Percentiles rank a stretch among this genome's conserved stretches.
These are phyloP conservation scores for Phalanger gymnotis DNA, from an alignment of 2,797 vertebrate species.

Conservation along the genomic window DNA sequence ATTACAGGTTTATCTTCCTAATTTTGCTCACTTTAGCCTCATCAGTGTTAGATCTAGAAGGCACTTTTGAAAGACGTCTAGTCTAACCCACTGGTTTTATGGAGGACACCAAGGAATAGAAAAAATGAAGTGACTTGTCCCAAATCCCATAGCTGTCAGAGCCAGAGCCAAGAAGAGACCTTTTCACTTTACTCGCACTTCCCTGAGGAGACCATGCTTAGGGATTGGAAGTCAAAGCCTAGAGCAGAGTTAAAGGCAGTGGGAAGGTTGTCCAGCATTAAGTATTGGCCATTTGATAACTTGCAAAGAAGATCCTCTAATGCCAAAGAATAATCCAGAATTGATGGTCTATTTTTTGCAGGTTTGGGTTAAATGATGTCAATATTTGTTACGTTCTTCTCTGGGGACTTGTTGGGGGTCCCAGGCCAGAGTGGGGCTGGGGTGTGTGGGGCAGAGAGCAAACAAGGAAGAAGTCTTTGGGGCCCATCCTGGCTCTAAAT, in stretches of 20 bases:
- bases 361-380: not conserved
- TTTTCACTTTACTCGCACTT: not conserved
- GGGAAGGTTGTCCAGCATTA: not conserved
- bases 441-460: not conserved
- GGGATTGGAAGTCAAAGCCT: not conserved
- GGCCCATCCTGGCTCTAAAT: not conserved
- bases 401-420: not conserved
- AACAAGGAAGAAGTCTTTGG: not conserved
- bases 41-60: not conserved
- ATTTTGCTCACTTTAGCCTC: not conserved
- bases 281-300: not conserved
- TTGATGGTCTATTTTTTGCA: not conserved
- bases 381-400: not conserved
- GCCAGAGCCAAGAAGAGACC: not conserved
- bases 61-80: not conserved
- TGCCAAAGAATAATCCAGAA: not conserved
- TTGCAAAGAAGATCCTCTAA: not conserved
- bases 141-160: not conserved
- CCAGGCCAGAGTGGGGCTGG: not conserved
- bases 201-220: not conserved
- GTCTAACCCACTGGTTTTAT: not conserved
- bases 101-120: not conserved
- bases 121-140: not conserved
- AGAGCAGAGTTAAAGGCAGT: not conserved
- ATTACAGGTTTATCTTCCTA: not conserved